Percentiles rank a stretch among this genome's conserved stretches.
Conservation (phyloP, 2,113 vertebrate genomes). For the Rattus rattus region DNA sequence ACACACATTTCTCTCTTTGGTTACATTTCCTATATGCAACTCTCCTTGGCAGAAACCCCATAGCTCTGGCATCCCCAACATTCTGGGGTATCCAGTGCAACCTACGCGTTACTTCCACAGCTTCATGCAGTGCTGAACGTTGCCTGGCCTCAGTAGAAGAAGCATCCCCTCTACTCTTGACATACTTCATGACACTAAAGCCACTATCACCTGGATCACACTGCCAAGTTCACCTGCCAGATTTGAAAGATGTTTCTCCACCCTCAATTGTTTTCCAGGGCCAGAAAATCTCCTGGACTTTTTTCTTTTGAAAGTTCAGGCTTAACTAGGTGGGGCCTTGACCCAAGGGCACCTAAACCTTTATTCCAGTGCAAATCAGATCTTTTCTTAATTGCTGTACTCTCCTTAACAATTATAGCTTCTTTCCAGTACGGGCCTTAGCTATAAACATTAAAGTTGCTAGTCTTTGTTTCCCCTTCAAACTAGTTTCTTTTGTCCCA, state of each 20-base stretch:
- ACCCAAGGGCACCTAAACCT: no score
- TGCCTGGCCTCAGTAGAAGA: background rate
- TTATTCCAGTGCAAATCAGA: background rate
- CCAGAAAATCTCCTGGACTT: background rate
- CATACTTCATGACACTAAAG: background rate
- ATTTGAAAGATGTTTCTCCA: background rate
- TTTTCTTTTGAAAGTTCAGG: background rate
- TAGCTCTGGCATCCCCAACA: background rate
- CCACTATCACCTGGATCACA: background rate
- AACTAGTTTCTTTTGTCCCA: background rate
- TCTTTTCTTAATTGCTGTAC: background rate
- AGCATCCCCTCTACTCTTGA: background rate
- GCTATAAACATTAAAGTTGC: no score
- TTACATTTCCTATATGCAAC: background rate
- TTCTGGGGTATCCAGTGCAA: background rate
- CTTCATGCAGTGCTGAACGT: background rate
- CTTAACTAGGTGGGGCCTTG: background rate
- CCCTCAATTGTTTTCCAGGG: background rate
- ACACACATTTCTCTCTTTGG: background rate
- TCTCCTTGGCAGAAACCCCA: background rate
- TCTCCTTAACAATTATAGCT: background rate
- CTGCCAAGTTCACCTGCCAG: background rate
- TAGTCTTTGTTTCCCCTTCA: background rate
- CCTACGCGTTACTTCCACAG: background rate
- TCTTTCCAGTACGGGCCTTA: background rate